Evolutionary conservation across 2,888 invertebrate genomes (phyloP).

Genomic region (Polyommatus iphigenia): DNA sequence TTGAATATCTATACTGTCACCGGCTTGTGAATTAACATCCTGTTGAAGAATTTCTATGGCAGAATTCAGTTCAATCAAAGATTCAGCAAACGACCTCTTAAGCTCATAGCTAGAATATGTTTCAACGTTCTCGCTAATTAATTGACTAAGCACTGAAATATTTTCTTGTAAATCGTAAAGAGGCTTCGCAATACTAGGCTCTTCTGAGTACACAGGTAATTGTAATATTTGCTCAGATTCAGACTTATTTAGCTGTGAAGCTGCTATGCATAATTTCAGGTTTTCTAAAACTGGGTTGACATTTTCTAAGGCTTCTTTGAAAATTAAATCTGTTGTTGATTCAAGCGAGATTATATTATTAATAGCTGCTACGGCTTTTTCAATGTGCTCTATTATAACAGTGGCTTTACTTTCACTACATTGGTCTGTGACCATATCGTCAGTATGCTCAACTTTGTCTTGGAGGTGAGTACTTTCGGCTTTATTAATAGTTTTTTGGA

Average conservation of each 20-base stretch:
- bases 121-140: conserved; percentile 60
- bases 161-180: conserved; percentile 63
- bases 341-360: conserved; percentile 57
- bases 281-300: conserved; percentile 65
- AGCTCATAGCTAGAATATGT: conserved; percentile 54
- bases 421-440: conserved; percentile 48
- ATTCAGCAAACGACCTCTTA: conserved; percentile 65
- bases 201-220: conserved; percentile 66
- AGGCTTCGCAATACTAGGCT: conserved; percentile 60
- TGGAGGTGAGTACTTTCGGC: conserved; percentile 58
- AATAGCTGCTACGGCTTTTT: conserved; percentile 62
- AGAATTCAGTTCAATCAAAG: conserved; percentile 67
- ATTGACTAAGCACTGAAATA: conserved; percentile 59
- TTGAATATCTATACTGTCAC: conserved; percentile 53
- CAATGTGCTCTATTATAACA: conserved; percentile 59
- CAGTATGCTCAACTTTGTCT: conserved; percentile 57
- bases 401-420: conserved; percentile 51
- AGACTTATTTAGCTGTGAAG: conserved; percentile 43
- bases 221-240: conserved; percentile 55
- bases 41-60: conserved; percentile 71
- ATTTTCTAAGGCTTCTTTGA: conserved; percentile 55
- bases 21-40: conserved; percentile 67
- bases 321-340: conserved; percentile 44
- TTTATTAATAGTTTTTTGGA: conserved; percentile 61
- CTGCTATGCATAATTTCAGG: conserved; percentile 59